Base-by-base conservation (phyloP, 1,140 invertebrate species). In the Medauroidea extradentata region DNA sequence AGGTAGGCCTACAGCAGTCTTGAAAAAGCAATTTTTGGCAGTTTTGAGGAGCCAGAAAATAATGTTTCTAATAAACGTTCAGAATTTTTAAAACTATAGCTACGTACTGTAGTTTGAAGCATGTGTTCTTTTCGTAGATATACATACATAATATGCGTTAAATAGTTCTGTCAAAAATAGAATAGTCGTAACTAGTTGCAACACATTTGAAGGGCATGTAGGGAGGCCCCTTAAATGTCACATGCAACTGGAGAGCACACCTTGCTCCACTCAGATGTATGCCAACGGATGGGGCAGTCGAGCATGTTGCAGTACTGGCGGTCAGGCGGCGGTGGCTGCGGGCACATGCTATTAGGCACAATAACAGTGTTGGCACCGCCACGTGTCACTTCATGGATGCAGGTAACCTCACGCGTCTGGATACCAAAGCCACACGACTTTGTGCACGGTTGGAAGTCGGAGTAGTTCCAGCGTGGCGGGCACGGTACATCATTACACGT, bases 401-500 rank as follows among this genome's bases (percentile, higher is more conserved):
- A 98, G 59, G 85, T 89, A 48, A 93, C 90, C 69, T 93, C 89
- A 53, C 91, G 77, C 0, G 87, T 90, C 75, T 91, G 89, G 62
- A 93, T 90, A 0, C 96, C 96, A 41, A 95, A 89, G 41, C 95
- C 94, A 73, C 94, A 98, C 1, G 88, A 87, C 73, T 90, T 91
- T 38, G 89, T 91, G 75, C 95, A 98, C 1, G 70, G 59, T 7
- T 69, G 71, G 25, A 90, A 92, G 43, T 91, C 88, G 18, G 87
- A 88, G 64, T 83, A 91, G 73, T 88, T 94, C 93, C 93, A 94
- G 76, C 87, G 81, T 0, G 91, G 91, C 9, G 90, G 90, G 72
- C 94, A 98, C 0, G 94, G 90, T 59, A 93, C 86, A 67, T 95
- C 93, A 70, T 97, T 97, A 75, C 94, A 98, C 0, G 92, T 91